Percentiles rank a stretch among this genome's conserved stretches.
These are phyloP conservation scores for Danio tinwini DNA, from an alignment of 2,797 vertebrate genomes.

Conservation along the genomic window DNA sequence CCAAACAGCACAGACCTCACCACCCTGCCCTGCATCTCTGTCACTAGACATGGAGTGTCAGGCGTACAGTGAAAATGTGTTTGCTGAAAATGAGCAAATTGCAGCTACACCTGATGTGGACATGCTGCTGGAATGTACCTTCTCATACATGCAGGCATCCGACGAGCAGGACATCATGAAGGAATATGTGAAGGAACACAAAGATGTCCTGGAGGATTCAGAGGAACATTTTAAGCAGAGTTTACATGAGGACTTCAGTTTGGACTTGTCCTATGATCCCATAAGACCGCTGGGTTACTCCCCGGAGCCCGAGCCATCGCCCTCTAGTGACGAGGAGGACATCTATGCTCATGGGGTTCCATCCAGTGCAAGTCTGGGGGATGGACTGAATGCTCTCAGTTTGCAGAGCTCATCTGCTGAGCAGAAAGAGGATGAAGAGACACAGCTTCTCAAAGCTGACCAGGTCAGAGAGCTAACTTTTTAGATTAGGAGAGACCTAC, in stretches of 20 bases:
- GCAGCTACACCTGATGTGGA: constrained; percentile 75
- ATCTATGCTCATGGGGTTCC: constrained; percentile 86
- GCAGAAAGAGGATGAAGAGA: constrained; percentile 71
- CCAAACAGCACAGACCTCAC: constrained; percentile 9
- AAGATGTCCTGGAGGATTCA: constrained; percentile 9
- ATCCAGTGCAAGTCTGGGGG: constrained; percentile 73
- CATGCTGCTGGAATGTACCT: constrained; percentile 79
- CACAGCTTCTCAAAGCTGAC: constrained; percentile 78
- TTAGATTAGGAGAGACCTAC: not conserved
- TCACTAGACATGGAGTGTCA: constrained; percentile 56
- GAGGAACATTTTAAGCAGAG: constrained; percentile 54
- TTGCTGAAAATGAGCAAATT: constrained; percentile 13
- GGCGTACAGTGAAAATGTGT: constrained; percentile 7
- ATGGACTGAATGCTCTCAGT: constrained; percentile 53
- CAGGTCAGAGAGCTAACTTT: constrained; percentile 75
- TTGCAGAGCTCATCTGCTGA: constrained; percentile 52
- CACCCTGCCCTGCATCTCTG: constrained; percentile 39
- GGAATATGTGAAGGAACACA: constrained; percentile 57
- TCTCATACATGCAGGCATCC: constrained; percentile 79
- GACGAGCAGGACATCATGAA: constrained; percentile 63
- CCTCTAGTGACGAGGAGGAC: constrained; percentile 93
- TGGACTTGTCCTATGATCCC: constrained; percentile 56
- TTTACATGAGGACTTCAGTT: constrained; percentile 43
- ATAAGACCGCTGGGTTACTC: constrained; percentile 68
- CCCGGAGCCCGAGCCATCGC: constrained; percentile 63